Percentiles rank a stretch among this genome's conserved stretches.
These are phyloP conservation scores for Muntiacus muntjak DNA, from an alignment of 2,113 vertebrate species.

Conservation along the genomic window DNA sequence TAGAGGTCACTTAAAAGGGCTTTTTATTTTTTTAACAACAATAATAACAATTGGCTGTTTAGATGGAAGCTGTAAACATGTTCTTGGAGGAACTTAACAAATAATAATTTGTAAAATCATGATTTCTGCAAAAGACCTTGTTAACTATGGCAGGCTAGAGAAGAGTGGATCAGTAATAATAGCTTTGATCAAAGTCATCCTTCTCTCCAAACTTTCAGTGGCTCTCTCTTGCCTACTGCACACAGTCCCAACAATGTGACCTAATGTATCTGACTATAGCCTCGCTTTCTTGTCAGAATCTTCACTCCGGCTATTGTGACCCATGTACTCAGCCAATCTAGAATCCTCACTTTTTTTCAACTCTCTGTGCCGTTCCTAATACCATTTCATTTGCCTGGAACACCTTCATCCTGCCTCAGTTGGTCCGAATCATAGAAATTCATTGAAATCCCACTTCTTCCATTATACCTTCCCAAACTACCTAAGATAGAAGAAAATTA, in stretches of 20 bases:
- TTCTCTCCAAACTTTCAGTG: background rate
- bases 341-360: background rate
- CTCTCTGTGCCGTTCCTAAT: background rate
- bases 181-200: background rate
- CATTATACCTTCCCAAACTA: background rate
- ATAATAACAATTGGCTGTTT: background rate
- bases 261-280: background rate
- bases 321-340: background rate
- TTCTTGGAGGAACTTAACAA: background rate
- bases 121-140: background rate
- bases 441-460: background rate
- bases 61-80: background rate
- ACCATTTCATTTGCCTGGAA: background rate
- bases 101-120: conserved; percentile 1
- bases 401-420: background rate
- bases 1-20: background rate
- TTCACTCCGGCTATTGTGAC: background rate
- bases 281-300: background rate
- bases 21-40: background rate
- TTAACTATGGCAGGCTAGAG: background rate
- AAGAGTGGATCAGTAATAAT: background rate
- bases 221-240: background rate
- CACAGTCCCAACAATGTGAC: background rate
- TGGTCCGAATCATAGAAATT: background rate
- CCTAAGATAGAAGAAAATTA: background rate